Evolutionary conservation across 1,140 invertebrate species (phyloP), one percentile per base, ranked within the genome.

Genomic region (Heliconius congener): DNA sequence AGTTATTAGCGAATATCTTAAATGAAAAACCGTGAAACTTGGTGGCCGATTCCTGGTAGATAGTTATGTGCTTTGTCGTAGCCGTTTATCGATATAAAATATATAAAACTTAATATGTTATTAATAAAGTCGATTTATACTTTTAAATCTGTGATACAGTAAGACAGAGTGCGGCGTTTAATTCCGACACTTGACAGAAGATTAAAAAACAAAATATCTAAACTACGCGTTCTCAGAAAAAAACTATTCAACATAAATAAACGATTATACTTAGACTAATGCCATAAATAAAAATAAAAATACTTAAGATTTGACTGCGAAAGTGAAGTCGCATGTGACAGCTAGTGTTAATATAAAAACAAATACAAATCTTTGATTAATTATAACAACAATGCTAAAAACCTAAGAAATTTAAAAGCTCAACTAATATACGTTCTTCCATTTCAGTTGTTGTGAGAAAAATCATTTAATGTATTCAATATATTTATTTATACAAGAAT

Each of bases 1-100:
- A 91, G 89, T 90, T 90, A 90, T 91, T 90, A 91, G 70, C 70
- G 77, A 81, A 89, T 88, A 74, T 86, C 80, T 78, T 60, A 8
- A 23, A 34, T 79, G 84, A 91, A 91, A 91, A 91, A 86, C 85
- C 72, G 27, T 71, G 73, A 50, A 72, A 39, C 81, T 70, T 57
- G 87, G 88, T 89, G 88, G 87, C 79, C 88, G 46, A 23, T 89
- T 91, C 88, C 82, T 30, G 71, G 88, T 87, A 89, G 57, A 42
- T 83, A 89, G 86, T 82, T 86, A 70, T 85, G 85, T 74, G 79
- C 30, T 52, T 2, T 73, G 57, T 82, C 87, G 82, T 83, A 84
- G 50, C 27, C 71, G 74, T 82, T 55, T 75, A 39, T 75, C 74
- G 74, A 75, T 75, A 60, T 30, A 39, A 75, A 34, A 27, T 30